phyloP scores from a whole-genome alignment of 2,888 invertebrate genomes.

The Nasonia oneida region DNA sequence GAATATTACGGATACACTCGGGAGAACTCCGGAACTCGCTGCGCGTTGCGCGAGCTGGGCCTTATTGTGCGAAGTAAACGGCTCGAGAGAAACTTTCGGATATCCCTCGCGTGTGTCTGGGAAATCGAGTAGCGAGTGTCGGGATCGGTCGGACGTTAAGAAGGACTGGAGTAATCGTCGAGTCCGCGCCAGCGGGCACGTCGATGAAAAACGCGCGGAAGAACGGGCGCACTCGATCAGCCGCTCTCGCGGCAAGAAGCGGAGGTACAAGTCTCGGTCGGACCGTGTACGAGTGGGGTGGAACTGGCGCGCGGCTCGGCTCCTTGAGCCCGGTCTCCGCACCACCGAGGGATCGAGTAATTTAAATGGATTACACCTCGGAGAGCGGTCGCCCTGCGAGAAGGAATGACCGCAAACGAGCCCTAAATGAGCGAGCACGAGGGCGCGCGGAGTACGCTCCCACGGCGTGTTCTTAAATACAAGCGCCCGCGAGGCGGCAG shows the following conservation, averaged over 20 bases:
- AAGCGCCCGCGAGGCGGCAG: background rate
- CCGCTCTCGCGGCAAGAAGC: background rate
- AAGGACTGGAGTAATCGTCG: background rate
- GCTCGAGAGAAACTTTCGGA: background rate
- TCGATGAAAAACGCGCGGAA: too few relatives aligned
- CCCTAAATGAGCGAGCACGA: slow-evolving; percentile 71
- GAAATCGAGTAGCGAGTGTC: too few relatives aligned
- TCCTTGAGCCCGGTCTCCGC: slow-evolving; percentile 7
- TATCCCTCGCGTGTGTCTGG: too few relatives aligned
- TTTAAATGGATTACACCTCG: slow-evolving; percentile 76
- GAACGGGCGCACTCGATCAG: background rate
- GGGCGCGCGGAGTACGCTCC: background rate
- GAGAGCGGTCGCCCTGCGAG: slow-evolving; percentile 50
- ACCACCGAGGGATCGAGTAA: slow-evolving; percentile 65
- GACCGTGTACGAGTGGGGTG: background rate
- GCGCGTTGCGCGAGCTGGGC: background rate
- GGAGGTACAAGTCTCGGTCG: background rate
- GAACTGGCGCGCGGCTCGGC: background rate
- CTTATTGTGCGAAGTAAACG: background rate
- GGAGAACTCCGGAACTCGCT: background rate
- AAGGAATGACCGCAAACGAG: slow-evolving; percentile 65
- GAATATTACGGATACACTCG: background rate
- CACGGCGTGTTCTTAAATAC: slow-evolving; percentile 39
- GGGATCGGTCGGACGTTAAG: too few relatives aligned
- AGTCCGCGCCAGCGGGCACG: background rate